These are phyloP conservation scores for Melanotaenia maccullochi DNA, from an alignment of 2,797 vertebrate genomes.

Conservation along the genomic window DNA sequence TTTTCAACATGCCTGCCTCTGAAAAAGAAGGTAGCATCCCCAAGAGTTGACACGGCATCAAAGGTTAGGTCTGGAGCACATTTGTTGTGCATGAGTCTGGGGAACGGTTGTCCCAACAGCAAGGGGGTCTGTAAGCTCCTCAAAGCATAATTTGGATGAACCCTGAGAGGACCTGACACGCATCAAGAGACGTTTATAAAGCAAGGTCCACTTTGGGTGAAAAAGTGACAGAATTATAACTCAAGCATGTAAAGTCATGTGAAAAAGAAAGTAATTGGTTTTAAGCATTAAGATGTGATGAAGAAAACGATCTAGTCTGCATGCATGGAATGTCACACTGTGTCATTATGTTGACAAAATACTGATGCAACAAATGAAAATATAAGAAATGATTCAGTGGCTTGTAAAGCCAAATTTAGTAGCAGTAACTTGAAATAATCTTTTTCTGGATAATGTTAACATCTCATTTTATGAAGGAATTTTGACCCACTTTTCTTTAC, in stretches of 20 bases:
- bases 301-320: too few relatives aligned
- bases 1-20: conserved; percentile 63
- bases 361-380: too few relatives aligned
- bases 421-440: too few relatives aligned
- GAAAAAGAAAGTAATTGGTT: neutral
- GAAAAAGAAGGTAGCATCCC: conserved; percentile 77
- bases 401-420: too few relatives aligned
- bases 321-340: too few relatives aligned
- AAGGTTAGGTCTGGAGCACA: conserved; percentile 77
- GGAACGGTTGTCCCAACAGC: conserved; percentile 49
- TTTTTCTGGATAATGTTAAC: too few relatives aligned
- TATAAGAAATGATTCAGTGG: too few relatives aligned
- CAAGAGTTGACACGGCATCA: conserved; percentile 70
- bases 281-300: too few relatives aligned
- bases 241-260: neutral
- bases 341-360: too few relatives aligned
- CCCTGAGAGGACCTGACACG: conserved; percentile 63
- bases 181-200: conserved; percentile 5
- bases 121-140: conserved; percentile 61
- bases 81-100: conserved; percentile 68
- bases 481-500: too few relatives aligned
- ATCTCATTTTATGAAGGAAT: too few relatives aligned
- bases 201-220: neutral
- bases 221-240: neutral
- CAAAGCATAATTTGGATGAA: conserved; percentile 32